Evolutionary conservation across 2,797 vertebrate genomes (phyloP).

Genomic region (Brachymystax lenok): DNA sequence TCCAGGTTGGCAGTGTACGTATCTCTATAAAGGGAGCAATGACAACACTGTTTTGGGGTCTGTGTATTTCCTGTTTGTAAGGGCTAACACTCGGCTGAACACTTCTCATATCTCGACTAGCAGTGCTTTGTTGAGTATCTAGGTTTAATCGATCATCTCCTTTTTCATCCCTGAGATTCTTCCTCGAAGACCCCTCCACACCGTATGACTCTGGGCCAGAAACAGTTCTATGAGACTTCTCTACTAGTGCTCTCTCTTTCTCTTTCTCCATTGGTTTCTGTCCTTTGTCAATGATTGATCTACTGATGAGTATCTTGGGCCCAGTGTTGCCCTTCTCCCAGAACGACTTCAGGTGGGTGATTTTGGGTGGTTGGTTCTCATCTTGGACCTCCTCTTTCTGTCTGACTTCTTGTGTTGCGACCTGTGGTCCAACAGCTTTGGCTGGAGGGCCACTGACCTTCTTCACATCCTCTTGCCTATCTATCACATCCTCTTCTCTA

Average conservation of each 20-base stretch:
- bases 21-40: neutral
- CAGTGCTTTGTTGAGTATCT: constrained; percentile 22
- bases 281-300: constrained; percentile 52
- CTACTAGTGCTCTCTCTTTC: constrained; percentile 1
- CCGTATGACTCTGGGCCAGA: constrained; percentile 32
- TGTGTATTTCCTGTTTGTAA: constrained; percentile 28
- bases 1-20: neutral
- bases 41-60: neutral
- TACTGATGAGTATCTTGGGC: constrained; percentile 62
- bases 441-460: constrained; percentile 5
- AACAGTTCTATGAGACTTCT: constrained; percentile 17
- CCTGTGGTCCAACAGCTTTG: constrained; percentile 22
- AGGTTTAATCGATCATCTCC: constrained; percentile 13
- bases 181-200: constrained; percentile 29
- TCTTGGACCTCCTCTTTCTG: constrained; percentile 36
- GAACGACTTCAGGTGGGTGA: constrained; percentile 82
- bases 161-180: constrained; percentile 25
- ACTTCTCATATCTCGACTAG: neutral
- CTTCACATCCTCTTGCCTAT: constrained; percentile 39
- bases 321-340: constrained; percentile 80
- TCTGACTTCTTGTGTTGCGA: constrained; percentile 34
- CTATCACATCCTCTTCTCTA: constrained; percentile 30
- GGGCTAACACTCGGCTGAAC: constrained; percentile 14
- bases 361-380: constrained; percentile 68
- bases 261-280: constrained; percentile 38